Evolutionary conservation across 2,888 invertebrate species (phyloP).

Genomic region (Agrochola lota): DNA sequence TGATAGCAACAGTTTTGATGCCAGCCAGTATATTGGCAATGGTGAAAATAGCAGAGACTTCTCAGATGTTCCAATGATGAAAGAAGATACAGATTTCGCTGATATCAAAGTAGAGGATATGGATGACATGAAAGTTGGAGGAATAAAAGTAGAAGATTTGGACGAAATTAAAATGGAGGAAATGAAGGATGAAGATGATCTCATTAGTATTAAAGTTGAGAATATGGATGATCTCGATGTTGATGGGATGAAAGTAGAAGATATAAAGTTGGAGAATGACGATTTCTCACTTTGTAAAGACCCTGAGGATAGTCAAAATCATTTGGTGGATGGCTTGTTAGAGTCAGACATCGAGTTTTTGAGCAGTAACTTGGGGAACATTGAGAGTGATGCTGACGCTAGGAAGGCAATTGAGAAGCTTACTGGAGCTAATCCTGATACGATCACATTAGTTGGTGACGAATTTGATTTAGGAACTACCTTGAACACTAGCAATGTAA

Average conservation of each 20-base stretch:
- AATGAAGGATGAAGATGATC: constrained; percentile 86
- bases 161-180: constrained; percentile 85
- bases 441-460: constrained; percentile 86
- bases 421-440: constrained; percentile 87
- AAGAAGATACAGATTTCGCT: constrained; percentile 85
- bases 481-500: constrained; percentile 84
- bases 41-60: constrained; percentile 83
- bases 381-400: constrained; percentile 89
- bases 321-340: constrained; percentile 85
- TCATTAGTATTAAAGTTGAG: constrained; percentile 83
- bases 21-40: constrained; percentile 82
- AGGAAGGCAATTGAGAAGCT: constrained; percentile 89
- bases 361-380: constrained; percentile 87
- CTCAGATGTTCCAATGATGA: constrained; percentile 82
- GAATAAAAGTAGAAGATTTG: constrained; percentile 85
- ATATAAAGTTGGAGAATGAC: constrained; percentile 86
- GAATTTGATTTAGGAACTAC: constrained; percentile 88
- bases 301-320: constrained; percentile 81
- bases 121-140: constrained; percentile 87
- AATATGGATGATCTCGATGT: constrained; percentile 84
- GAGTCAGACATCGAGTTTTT: constrained; percentile 89
- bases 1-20: constrained; percentile 83
- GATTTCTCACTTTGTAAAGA: constrained; percentile 85
- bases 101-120: constrained; percentile 89
- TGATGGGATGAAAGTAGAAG: constrained; percentile 84